Base-by-base conservation (phyloP, 2,888 invertebrate species). In the Griposia aprilina region DNA sequence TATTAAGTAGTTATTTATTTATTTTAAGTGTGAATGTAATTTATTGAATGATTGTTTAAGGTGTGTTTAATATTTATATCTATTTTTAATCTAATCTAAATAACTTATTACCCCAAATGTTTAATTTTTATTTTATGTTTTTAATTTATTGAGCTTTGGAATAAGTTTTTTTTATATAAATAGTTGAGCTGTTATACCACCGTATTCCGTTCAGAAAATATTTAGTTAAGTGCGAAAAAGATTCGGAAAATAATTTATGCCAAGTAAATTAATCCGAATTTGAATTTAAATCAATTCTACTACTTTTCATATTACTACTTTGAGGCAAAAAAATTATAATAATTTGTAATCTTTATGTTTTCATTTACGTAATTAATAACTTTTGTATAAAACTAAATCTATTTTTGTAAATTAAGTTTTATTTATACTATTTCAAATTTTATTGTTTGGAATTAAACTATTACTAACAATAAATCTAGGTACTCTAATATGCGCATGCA, bases 11-110 rank as follows among this genome's bases (percentile, higher is more conserved):
- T 83, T 57, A 71, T 74, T 82, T 71, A 87, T 83, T 80, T 76
- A 69, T 89, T 87, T 78, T 45, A 80, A 69, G 93, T 85, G 79
- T 92, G 93, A 88, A 87, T 92, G 94, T 94, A 94, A 94, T 91
- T 95, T 94, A 94, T 93, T 84, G 89, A 67, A 17, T 71, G 83
- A 7, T n/a, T 78, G 88, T 60, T 68, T 48, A 75, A 50, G 13
- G 48, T 45, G n/a, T 60, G 30, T 65, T 62, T 65, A 17, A 57
- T 52, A 36, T 60, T 55, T 59, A 50, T 63, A 74, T 60, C 5
- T 41, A 63, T 71, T 73, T 66, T 23, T 60, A 59, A 66, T 62
- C 17, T 67, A 50, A 62, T 76, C n/a, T 30, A 57, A 45, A n/a
- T 74, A 67, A 85, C 30, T 74, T 77, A 75, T 77, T 74, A 66